A percentile compares a stretch with the other conserved stretches of the same genome.
Evolutionary conservation across 2,888 invertebrate genomes (phyloP).

Genomic region (Holacanthella duospinosa): DNA sequence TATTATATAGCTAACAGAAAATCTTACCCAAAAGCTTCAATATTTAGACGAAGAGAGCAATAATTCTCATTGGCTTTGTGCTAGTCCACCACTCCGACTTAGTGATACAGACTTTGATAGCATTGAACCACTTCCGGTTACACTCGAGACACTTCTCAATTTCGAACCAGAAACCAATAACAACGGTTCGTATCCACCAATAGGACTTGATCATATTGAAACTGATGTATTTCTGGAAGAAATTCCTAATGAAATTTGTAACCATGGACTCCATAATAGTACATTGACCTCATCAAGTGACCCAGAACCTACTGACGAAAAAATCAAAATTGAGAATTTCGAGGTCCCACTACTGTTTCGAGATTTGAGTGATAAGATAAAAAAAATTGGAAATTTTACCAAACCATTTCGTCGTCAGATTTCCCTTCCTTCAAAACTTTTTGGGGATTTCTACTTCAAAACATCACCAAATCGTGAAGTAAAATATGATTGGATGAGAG

Average conservation of each 20-base stretch:
- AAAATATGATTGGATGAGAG: neutral
- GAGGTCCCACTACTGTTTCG: no score
- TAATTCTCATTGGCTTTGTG: conserved; percentile 15
- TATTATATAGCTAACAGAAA: no score
- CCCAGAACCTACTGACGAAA: neutral
- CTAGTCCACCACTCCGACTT: conserved; percentile 33
- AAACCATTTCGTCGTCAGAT: conserved; percentile 30
- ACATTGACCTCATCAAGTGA: neutral
- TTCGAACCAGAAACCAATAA: conserved; percentile 1
- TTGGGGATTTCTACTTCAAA: conserved; percentile 16
- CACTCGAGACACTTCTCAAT: conserved; percentile 25
- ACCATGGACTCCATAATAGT: no score
- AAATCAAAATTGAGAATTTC: neutral
- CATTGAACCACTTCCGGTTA: conserved; percentile 34
- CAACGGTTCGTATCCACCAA: neutral
- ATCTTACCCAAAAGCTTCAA: neutral
- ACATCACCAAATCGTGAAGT: no score
- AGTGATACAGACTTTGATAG: conserved; percentile 34
- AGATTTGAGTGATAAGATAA: no score
- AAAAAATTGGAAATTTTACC: neutral
- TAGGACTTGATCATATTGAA: neutral
- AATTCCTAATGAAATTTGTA: no score
- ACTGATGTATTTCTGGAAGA: neutral
- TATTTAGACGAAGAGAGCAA: neutral
- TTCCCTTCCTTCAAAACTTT: conserved; percentile 32